Evolutionary conservation across 2,797 vertebrate genomes (phyloP).

Genomic region (Enteromius paludinosus): DNA sequence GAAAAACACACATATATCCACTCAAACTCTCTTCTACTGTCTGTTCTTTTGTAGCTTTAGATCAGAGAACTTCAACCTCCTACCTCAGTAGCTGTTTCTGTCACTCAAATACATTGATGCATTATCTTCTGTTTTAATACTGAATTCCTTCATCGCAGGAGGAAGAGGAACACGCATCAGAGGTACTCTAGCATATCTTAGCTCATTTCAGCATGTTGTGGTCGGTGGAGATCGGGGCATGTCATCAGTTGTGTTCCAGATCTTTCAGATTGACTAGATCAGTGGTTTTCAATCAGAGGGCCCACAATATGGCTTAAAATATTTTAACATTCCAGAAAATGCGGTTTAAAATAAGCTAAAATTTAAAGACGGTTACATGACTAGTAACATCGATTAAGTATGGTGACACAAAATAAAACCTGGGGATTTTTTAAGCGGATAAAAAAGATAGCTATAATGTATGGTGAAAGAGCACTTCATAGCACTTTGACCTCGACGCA

Average conservation of each 20-base stretch:
- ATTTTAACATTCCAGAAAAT: background rate
- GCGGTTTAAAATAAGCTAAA: background rate
- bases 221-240: conserved; percentile 48
- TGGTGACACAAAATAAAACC: too few relatives aligned
- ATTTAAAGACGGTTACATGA: too few relatives aligned
- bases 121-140: conserved; percentile 36
- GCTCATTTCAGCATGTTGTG: conserved; percentile 62
- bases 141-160: conserved; percentile 61
- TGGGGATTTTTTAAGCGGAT: too few relatives aligned
- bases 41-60: background rate
- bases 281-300: conserved; percentile 5
- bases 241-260: conserved; percentile 43
- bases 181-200: conserved; percentile 70
- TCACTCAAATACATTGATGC: background rate
- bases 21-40: background rate
- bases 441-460: too few relatives aligned
- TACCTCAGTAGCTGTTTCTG: background rate
- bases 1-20: conserved; percentile 25
- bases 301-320: background rate
- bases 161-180: conserved; percentile 75
- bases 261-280: conserved; percentile 8
- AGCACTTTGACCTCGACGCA: too few relatives aligned
- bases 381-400: too few relatives aligned
- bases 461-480: too few relatives aligned
- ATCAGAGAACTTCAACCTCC: background rate